Base-by-base conservation (phyloP, 2,888 invertebrate genomes). In the Hyposoter dolosus region DNA sequence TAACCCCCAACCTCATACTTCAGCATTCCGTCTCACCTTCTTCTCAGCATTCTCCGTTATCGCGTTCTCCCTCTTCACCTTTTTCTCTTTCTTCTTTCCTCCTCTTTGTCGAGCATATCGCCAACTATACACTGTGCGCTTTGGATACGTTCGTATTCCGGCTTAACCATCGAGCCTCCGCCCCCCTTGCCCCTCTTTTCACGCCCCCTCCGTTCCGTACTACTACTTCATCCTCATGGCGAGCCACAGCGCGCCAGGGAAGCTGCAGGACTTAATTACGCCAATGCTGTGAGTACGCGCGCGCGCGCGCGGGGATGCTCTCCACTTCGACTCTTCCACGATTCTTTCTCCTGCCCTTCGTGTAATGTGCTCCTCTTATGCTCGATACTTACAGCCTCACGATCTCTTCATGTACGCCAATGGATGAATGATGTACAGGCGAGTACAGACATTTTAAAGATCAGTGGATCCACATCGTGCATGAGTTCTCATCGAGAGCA, bases 231-330 rank as follows among this genome's bases (percentile, higher is more conserved):
- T 86, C 78, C 81, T 78, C 74, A 56, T 78, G 75, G 80, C 80
- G 82, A 87, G 88, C 87, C 88, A 89, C 88, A 89, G 88, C 89
- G 88, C 89, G 89, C 90, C 90, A 89, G 90, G 90, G 90, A 90
- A 91, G 90, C 91, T 90, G 90, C 89, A 92, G 91, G 92, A 93
- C 93, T 93, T 93, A 93, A 93, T 93, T 93, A 93, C 92, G 92
- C 88, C 90, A 92, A 92, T 92, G 90, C 88, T 88, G 89, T 86
- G 88, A 80, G 72, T 82, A 75, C 75, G 78, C 66, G 77, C 65
- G 56, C 74, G 75, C 76, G 40, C 35, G 35, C 35, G 40, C 32
- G 32, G 3, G 71, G 75, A 76, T 80, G 28, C 82, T 75, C 19
- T 63, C 71, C 69, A 47, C 65, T 40, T 60, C 45, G 72, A 81